Conservation (phyloP, 2,888 invertebrate species). For the Tetheella fluctuosa region DNA sequence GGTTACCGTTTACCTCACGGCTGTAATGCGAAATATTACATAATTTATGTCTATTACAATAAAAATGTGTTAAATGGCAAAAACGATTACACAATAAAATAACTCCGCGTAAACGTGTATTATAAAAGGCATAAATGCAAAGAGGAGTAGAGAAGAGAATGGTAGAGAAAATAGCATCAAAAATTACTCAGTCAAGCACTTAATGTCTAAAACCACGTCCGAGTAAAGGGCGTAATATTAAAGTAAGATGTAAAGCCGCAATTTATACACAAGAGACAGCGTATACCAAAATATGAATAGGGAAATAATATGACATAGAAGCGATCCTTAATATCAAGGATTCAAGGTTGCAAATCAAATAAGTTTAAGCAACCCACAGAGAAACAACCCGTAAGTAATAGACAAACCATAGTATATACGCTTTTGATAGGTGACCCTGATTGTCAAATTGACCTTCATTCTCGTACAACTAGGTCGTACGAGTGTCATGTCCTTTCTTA, state of each 20-base stretch:
- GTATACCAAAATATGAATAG: neutral
- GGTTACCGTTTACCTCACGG: conserved; percentile 28
- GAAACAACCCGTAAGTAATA: conserved; percentile 4
- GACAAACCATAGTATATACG: neutral
- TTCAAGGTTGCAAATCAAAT: conserved; percentile 9
- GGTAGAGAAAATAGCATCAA: conserved; percentile 23
- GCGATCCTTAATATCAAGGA: neutral
- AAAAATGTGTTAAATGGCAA: neutral
- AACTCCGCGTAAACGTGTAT: neutral
- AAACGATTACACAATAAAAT: conserved; percentile 6
- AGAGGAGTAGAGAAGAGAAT: no score
- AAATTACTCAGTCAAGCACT: conserved; percentile 40
- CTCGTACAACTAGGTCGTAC: neutral
- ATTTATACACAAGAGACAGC: conserved; percentile 23
- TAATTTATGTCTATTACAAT: conserved; percentile 4
- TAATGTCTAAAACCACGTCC: conserved; percentile 42
- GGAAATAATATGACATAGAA: neutral
- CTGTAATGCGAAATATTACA: conserved; percentile 26
- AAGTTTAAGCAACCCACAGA: neutral
- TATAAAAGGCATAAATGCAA: conserved; percentile 19
- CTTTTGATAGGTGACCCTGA: conserved; percentile 9
- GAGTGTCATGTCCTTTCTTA: neutral
- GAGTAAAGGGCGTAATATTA: conserved; percentile 37
- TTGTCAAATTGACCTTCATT: conserved; percentile 10
- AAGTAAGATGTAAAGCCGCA: conserved; percentile 25